Evolutionary conservation across 2,797 vertebrate genomes (phyloP).

Genomic region (Nyctalus aviator): DNA sequence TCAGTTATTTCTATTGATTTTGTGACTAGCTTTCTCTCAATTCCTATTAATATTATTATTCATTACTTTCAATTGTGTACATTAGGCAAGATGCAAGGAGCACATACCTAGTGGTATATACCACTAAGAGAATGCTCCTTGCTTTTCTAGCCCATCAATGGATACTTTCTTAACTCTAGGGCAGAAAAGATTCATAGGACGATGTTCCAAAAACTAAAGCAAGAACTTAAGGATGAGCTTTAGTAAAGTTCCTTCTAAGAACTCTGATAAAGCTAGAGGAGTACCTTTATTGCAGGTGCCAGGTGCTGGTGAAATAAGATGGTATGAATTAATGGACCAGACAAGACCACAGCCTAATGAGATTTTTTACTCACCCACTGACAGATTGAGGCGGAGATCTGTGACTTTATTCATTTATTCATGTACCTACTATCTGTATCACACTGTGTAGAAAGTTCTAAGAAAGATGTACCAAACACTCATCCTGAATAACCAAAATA

Average conservation of each 20-base stretch:
- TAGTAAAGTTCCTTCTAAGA: neutral
- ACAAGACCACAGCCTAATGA: neutral
- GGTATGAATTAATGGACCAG: neutral
- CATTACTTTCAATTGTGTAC: neutral
- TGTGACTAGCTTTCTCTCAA: neutral
- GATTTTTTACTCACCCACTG: neutral
- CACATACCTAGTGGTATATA: neutral
- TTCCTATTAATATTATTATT: neutral
- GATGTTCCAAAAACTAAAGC: slow-evolving; percentile 8
- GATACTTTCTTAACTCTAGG: neutral
- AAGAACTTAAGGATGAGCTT: neutral
- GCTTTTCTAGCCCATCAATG: neutral
- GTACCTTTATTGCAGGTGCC: neutral
- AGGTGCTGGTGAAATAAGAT: neutral
- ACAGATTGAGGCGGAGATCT: neutral
- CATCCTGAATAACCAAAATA: neutral
- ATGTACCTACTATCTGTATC: neutral
- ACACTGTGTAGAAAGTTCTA: neutral
- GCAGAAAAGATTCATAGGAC: neutral
- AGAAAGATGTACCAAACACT: neutral
- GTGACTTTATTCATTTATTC: neutral
- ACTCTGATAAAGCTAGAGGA: neutral
- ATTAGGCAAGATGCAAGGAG: neutral
- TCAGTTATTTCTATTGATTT: neutral
- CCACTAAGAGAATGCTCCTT: neutral